These are phyloP conservation scores for Xyliphius kryptos DNA, from an alignment of 2,113 vertebrate genomes.

Conservation along the genomic window DNA sequence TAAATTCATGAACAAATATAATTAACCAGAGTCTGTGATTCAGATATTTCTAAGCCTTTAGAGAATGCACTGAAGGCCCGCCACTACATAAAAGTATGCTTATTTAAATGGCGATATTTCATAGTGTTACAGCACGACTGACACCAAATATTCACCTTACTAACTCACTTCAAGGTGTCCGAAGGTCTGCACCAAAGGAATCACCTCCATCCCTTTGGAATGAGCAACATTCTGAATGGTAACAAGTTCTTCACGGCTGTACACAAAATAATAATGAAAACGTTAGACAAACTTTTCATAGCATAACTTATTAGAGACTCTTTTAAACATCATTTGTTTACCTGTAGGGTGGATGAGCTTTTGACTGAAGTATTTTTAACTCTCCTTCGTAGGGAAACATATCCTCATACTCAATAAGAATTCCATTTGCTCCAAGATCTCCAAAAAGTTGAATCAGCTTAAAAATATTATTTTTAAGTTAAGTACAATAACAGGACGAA, in stretches of 20 bases:
- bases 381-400: conserved; percentile 84
- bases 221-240: conserved; percentile 69
- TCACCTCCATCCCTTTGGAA: conserved; percentile 71
- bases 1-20: too few relatives aligned
- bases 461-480: conserved; percentile 7
- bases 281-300: not conserved
- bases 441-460: conserved; percentile 81
- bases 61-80: too few relatives aligned
- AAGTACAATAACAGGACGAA: not conserved
- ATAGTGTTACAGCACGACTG: too few relatives aligned
- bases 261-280: not conserved
- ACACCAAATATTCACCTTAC: not conserved
- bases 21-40: too few relatives aligned
- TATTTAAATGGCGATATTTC: too few relatives aligned
- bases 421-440: conserved; percentile 74
- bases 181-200: conserved; percentile 90
- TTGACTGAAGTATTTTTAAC: conserved; percentile 69
- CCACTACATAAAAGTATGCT: too few relatives aligned
- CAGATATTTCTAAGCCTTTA: too few relatives aligned
- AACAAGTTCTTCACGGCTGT: conserved; percentile 70
- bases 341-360: conserved; percentile 78
- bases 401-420: conserved; percentile 93
- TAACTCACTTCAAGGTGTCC: conserved; percentile 92
- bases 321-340: conserved; percentile 40
- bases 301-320: too few relatives aligned